Base-by-base conservation (phyloP, 1,140 invertebrate species). In the Danaus melanippus region DNA sequence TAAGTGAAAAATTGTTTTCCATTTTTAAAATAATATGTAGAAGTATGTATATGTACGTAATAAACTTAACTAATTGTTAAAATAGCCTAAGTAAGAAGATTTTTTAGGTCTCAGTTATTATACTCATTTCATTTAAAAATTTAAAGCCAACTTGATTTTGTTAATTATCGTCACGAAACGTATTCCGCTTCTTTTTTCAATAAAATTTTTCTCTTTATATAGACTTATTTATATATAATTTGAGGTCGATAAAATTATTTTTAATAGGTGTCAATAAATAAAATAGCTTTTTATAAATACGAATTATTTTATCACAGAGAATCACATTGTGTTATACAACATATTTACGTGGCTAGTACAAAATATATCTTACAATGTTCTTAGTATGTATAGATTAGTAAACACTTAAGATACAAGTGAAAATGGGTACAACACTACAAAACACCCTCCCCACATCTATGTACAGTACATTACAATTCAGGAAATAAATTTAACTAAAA, bases 241-340 rank as follows among this genome's bases (percentile, higher is more conserved):
- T 49, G 47, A 49, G 21, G 21, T 49, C 47, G 8, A n/a, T n/a
- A 44, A 44, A 7, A 49, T 39, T 21, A n/a, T 10, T 10, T 48
- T 17, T n/a, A 49, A 32, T 47, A 12, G 46, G 40, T n/a, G 11
- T 12, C 40, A 17, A 46, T 10, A 70, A 86, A 80, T 78, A 81
- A 82, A 76, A 86, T 40, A 41, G 53, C 50, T 47, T 58, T 51
- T 74, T 84, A 84, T 84, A 84, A 86, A 86, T 86, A 86, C 83
- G 72, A 84, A 82, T 83, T 81, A 82, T 79, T 79, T 86, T 86
- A 86, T 86, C 83, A 86, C 83, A 86, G 83, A 86, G 83, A 86
- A 86, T 86, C 83, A 86, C 83, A 86, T 86, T 81, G 83, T 84
- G 78, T 86, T 77, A 83, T 78, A 84, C 76, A 82, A 83, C 77